Evolutionary conservation across 2,888 invertebrate species (phyloP), one percentile per base, ranked within the genome.

Genomic region (Globia sparganii): DNA sequence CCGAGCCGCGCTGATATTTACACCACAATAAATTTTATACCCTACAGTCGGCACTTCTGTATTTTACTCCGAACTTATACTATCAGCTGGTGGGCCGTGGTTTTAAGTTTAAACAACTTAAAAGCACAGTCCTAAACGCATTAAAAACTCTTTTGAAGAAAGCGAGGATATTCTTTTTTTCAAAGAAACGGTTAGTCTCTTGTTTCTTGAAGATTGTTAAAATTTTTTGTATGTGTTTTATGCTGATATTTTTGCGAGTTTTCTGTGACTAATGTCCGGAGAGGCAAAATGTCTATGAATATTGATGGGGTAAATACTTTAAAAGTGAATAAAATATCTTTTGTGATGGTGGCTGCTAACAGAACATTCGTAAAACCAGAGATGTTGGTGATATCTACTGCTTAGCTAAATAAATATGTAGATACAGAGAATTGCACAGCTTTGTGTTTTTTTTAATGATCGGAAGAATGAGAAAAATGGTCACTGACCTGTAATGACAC

Each of bases 1-100:
- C 64, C 58, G 68, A 82, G 84, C 85, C n/a, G 6, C 31, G 18
- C 43, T 4, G 75, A 75, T 89, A 87, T 89, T 91, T 90, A 90
- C 91, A 85, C 84, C 89, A 89, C 89, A 86, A 70, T 87, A 84
- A 86, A 88, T 78, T 75, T 84, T 78, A 88, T 79, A 79, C 59
- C 66, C 64, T 15, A 40, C 31, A 8, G 86, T 43, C 86, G 72
- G 82, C 76, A 71, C 85, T 75, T 64, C 82, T 75, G 82, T 56
- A 58, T 80, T 58, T 74, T 25, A 58, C 56, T 9, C 18, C 13
- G 70, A 71, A 40, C 43, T 43, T 21, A 8, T 6, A 11, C 21
- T 11, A 66, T 31, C 62, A 62, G 53, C 6, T 6, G 46, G 28
- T 31, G 43, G 28, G 11, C 62, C 21, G 56, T 56, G 56, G 43